Conservation (phyloP, 2,888 invertebrate species). For the Tiliacea citrago region DNA sequence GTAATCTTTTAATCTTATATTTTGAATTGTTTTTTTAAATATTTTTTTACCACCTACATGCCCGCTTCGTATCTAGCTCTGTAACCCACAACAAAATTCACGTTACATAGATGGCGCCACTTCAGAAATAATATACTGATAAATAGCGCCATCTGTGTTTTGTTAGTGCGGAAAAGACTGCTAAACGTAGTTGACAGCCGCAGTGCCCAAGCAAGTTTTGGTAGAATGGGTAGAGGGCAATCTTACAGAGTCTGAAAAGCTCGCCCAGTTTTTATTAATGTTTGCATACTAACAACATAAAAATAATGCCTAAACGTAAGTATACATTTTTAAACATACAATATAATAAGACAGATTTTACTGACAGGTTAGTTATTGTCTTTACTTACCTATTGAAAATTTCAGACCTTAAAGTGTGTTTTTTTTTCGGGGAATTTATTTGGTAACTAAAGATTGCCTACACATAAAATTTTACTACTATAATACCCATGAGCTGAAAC, state of each 20-base stretch:
- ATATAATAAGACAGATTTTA: neutral
- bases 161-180: neutral
- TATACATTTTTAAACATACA: neutral
- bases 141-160: constrained; percentile 34
- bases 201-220: neutral
- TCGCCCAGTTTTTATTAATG: neutral
- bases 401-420: no score
- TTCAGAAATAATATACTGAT: neutral
- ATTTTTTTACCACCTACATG: no score
- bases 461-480: neutral
- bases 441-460: neutral
- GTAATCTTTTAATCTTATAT: no score
- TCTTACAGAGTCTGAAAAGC: neutral
- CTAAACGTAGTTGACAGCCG: neutral
- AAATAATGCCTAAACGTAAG: neutral
- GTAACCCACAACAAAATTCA: neutral
- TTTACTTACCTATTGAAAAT: no score
- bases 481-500: no score
- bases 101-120: constrained; percentile 11
- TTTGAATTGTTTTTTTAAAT: no score
- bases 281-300: neutral
- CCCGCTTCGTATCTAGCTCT: no score
- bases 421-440: neutral
- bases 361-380: neutral
- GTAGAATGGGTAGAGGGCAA: neutral